A percentile compares a stretch with the other conserved stretches of the same genome.
phyloP scores from a whole-genome alignment of 2,888 invertebrate genomes.

The Eucera pruinosa region DNA sequence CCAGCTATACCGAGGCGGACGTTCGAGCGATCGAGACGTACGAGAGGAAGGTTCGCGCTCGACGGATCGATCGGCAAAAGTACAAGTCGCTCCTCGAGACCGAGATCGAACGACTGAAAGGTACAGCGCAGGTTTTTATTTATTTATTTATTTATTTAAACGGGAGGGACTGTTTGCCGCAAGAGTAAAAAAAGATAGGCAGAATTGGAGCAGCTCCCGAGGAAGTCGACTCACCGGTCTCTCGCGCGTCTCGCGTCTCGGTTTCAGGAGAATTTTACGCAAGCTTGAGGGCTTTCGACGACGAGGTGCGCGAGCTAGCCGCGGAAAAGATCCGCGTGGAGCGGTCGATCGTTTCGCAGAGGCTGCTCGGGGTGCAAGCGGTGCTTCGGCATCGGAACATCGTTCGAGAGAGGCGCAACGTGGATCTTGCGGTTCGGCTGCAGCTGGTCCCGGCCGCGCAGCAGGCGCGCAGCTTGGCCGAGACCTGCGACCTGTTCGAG shows the following conservation, averaged over 20 bases:
- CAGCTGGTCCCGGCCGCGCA: slow-evolving; percentile 78
- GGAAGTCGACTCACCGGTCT: too few relatives aligned
- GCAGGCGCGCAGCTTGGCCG: slow-evolving; percentile 72
- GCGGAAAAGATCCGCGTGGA: slow-evolving; percentile 87
- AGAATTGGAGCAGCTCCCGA: too few relatives aligned
- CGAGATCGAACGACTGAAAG: slow-evolving; percentile 88
- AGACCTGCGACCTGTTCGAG: slow-evolving; percentile 65
- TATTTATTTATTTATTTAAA: too few relatives aligned
- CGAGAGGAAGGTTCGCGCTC: slow-evolving; percentile 88
- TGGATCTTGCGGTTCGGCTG: slow-evolving; percentile 73
- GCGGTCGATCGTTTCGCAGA: slow-evolving; percentile 89
- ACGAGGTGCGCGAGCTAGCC: slow-evolving; percentile 85
- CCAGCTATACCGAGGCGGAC: slow-evolving; percentile 91
- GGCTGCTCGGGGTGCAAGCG: slow-evolving; percentile 86
- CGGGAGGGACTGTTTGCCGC: too few relatives aligned
- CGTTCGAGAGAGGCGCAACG: slow-evolving; percentile 34
- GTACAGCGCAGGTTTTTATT: slow-evolving; percentile 44
- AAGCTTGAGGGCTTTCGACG: slow-evolving; percentile 88
- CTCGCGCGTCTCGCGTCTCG: too few relatives aligned
- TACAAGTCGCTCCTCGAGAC: slow-evolving; percentile 90
- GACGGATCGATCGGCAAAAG: slow-evolving; percentile 90
- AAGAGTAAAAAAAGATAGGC: too few relatives aligned
- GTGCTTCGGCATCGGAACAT: slow-evolving; percentile 42
- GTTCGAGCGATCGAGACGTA: slow-evolving; percentile 88
- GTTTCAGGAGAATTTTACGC: slow-evolving; percentile 77